These are phyloP conservation scores for Gerris lacustris DNA, from an alignment of 2,888 invertebrate species.

Conservation along the genomic window DNA sequence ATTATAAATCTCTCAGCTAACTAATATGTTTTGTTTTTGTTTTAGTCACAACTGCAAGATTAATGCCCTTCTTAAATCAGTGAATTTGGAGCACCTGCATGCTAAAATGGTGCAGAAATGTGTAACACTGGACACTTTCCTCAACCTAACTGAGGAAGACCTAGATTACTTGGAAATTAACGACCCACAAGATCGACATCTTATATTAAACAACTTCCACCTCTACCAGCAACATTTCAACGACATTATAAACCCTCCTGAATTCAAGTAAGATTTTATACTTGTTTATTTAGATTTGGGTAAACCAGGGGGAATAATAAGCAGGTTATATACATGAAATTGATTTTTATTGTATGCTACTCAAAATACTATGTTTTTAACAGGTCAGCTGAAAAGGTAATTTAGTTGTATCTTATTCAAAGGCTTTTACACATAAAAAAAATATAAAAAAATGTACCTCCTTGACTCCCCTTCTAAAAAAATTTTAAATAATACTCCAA, in stretches of 20 bases:
- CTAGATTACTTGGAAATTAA: background rate
- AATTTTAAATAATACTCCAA: too few relatives aligned
- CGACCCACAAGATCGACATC: background rate
- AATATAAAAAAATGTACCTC: too few relatives aligned
- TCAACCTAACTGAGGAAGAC: background rate
- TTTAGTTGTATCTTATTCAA: too few relatives aligned
- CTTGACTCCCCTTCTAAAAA: too few relatives aligned
- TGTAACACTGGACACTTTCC: background rate
- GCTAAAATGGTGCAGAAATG: background rate
- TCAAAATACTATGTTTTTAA: too few relatives aligned
- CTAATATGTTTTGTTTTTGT: background rate
- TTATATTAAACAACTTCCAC: background rate
- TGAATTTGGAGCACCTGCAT: background rate
- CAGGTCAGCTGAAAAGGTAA: too few relatives aligned
- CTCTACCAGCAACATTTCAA: background rate
- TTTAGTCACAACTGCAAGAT: slow-evolving; percentile 2
- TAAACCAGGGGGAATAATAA: too few relatives aligned
- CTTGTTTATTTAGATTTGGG: too few relatives aligned
- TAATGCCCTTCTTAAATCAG: background rate
- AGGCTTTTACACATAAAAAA: too few relatives aligned
- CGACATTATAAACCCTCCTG: background rate
- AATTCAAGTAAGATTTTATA: background rate
- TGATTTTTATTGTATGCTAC: too few relatives aligned
- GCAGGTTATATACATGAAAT: too few relatives aligned
- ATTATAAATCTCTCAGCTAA: too few relatives aligned